phyloP scores from a whole-genome alignment of 2,113 vertebrate genomes.

The Carollia perspicillata region DNA sequence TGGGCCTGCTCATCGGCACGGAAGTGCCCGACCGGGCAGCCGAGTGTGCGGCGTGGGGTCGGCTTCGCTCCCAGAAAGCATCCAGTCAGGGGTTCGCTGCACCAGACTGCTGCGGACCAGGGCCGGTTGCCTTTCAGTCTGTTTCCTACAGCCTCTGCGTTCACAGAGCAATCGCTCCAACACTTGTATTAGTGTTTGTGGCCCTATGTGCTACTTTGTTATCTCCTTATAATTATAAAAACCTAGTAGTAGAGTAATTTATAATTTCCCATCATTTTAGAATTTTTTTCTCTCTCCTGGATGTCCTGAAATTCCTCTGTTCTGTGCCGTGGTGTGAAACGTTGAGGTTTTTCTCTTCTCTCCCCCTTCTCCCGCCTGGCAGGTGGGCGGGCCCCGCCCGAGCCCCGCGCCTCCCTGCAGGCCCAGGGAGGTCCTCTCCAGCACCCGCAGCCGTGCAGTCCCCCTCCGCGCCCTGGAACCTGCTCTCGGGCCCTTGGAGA shows the following conservation, averaged over 20 bases:
- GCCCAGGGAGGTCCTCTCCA: not conserved
- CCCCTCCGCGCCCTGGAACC: not conserved
- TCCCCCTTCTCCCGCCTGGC: not conserved
- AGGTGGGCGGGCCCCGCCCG: not conserved
- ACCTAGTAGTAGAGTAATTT: not conserved
- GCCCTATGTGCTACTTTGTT: no score
- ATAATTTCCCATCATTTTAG: not conserved
- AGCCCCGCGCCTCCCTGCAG: not conserved
- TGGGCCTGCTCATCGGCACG: fast-evolving
- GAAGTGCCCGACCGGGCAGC: fast-evolving
- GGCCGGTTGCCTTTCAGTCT: fast-evolving
- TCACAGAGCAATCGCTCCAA: not conserved
- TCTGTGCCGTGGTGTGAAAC: not conserved
- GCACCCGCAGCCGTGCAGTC: no score
- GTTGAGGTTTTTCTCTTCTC: not conserved
- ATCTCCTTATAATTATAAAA: not conserved
- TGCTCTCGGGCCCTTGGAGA: not conserved
- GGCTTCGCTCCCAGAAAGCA: not conserved
- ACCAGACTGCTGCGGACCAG: fast-evolving
- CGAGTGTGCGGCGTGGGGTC: fast-evolving
- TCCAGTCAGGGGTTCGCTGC: fast-evolving
- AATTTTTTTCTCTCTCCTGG: not conserved
- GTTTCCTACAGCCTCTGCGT: not conserved
- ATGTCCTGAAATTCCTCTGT: not conserved
- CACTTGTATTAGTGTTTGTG: not conserved